A percentile compares a stretch with the other conserved stretches of the same genome.
Evolutionary conservation across 2,797 vertebrate species (phyloP).

Genomic region (Denticeps clupeoides): DNA sequence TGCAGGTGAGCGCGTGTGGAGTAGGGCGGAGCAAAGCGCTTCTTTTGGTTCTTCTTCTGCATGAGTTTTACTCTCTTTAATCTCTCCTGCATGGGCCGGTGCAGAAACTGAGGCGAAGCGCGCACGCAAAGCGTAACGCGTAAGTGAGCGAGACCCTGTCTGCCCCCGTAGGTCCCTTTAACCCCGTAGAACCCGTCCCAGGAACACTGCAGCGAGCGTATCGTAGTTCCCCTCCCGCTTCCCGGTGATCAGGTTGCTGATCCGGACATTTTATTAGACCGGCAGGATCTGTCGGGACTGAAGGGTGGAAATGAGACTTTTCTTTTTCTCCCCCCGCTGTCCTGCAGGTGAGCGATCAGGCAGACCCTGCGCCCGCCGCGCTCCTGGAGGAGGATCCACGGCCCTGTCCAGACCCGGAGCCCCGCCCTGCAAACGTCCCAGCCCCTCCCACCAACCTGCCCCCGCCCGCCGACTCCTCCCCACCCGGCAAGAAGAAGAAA

Average conservation of each 20-base stretch:
- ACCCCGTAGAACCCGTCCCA: not conserved
- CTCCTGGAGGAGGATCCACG: constrained; percentile 5
- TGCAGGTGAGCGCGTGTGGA: constrained; percentile 58
- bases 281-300: too few species aligned
- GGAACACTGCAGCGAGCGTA: too few species aligned
- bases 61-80: constrained; percentile 16
- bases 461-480: constrained; percentile 30
- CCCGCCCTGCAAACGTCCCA: constrained; percentile 19
- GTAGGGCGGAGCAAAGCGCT: not conserved
- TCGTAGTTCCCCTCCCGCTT: too few species aligned
- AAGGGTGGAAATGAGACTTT: too few species aligned
- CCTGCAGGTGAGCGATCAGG: constrained; percentile 29
- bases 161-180: not conserved
- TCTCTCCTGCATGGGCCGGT: constrained; percentile 50
- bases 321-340: constrained; percentile 19
- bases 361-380: constrained; percentile 5
- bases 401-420: not conserved
- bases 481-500: constrained; percentile 68
- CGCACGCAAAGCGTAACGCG: constrained; percentile 66
- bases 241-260: too few species aligned
- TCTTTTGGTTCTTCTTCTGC: constrained; percentile 7
- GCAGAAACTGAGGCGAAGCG: constrained; percentile 64
- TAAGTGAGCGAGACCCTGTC: constrained; percentile 44
- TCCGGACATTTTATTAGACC: too few species aligned
- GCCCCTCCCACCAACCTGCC: constrained; percentile 20